Conservation (phyloP, 2,113 vertebrate species). For the Haemorhous mexicanus region DNA sequence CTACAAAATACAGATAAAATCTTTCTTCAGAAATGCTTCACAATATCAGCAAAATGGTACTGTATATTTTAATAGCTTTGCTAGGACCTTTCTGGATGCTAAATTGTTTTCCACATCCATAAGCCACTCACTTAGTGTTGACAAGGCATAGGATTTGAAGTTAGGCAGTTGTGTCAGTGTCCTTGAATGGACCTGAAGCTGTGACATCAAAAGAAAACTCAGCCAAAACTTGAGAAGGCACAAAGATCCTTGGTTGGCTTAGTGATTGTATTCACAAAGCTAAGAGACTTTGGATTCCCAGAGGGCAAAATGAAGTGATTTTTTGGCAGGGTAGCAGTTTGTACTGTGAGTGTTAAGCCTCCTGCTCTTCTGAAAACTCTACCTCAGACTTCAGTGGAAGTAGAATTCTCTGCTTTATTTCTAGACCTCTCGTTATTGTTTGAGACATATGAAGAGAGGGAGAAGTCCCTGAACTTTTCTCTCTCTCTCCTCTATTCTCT, state of each 20-base stretch:
- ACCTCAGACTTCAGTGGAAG: neutral
- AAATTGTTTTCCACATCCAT: neutral
- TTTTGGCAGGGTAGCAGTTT: neutral
- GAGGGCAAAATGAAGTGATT: neutral
- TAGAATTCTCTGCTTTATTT: neutral
- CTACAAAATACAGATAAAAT: neutral
- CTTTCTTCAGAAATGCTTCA: neutral
- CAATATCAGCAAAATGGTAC: neutral
- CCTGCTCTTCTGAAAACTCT: neutral
- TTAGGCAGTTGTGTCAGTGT: neutral
- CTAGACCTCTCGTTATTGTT: neutral
- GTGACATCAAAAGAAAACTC: neutral
- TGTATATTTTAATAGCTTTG: neutral
- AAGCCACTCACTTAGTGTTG: neutral
- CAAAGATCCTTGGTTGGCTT: neutral
- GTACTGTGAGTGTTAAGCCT: neutral
- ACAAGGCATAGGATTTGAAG: neutral
- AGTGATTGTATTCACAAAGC: neutral
- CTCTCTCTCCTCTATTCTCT: neutral
- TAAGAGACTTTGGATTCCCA: neutral
- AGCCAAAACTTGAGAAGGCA: neutral
- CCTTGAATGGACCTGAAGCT: neutral
- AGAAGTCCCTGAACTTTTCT: neutral
- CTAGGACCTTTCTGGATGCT: neutral
- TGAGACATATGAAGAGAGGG: neutral